Conservation (phyloP, 2,888 invertebrate species). For the Drosophila eohydei region DNA sequence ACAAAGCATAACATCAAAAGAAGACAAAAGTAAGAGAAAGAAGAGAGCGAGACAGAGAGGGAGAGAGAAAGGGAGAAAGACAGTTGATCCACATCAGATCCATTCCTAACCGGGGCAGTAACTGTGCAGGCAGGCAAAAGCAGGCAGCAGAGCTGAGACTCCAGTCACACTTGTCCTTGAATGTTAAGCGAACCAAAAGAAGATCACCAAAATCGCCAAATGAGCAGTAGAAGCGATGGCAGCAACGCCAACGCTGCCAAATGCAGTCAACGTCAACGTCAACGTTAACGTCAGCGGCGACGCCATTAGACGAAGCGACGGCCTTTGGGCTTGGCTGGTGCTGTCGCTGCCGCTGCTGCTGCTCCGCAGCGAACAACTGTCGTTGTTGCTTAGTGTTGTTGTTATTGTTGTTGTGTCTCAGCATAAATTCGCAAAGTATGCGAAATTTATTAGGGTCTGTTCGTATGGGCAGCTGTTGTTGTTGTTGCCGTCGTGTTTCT, state of each 20-base stretch:
- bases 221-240: constrained; percentile 50
- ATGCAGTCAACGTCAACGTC: constrained; percentile 69
- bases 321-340: constrained; percentile 55
- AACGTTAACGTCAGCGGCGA: constrained; percentile 40
- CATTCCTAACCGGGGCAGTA: constrained; percentile 22
- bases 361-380: constrained; percentile 60
- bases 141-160: constrained; percentile 38
- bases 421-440: constrained; percentile 81
- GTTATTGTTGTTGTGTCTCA: constrained; percentile 63
- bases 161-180: constrained; percentile 77
- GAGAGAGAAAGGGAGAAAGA: neutral
- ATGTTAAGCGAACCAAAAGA: constrained; percentile 59
- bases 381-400: constrained; percentile 66
- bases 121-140: constrained; percentile 19
- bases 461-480: constrained; percentile 61
- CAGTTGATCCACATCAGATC: constrained; percentile 12
- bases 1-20: neutral
- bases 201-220: constrained; percentile 62
- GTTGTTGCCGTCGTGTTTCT: constrained; percentile 64
- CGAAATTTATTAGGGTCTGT: constrained; percentile 81
- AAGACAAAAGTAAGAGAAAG: neutral
- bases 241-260: constrained; percentile 54
- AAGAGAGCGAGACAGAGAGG: neutral
- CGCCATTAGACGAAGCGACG: constrained; percentile 63
- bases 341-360: constrained; percentile 1